phyloP scores from a whole-genome alignment of 2,113 vertebrate genomes.

The Ellobius talpinus region DNA sequence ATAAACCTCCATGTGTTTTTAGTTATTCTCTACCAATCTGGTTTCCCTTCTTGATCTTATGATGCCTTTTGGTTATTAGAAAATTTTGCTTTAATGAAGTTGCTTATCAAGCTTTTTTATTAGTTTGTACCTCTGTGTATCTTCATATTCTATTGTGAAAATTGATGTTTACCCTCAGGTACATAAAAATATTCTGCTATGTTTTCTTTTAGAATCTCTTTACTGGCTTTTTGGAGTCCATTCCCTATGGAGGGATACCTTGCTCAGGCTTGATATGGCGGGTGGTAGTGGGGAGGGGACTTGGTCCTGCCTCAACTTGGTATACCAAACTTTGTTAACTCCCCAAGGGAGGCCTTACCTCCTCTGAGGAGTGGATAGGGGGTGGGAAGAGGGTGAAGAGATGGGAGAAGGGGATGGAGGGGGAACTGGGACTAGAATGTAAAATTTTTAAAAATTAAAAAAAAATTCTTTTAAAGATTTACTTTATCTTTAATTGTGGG shows the following conservation, averaged over 20 bases:
- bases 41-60: neutral
- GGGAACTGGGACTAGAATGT: too few species aligned
- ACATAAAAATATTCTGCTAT: neutral
- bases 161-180: neutral
- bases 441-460: too few species aligned
- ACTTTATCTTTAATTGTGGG: neutral
- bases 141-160: neutral
- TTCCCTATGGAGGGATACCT: too few species aligned
- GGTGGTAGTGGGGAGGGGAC: too few species aligned
- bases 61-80: neutral
- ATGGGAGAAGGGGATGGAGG: too few species aligned
- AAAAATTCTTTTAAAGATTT: neutral
- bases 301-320: too few species aligned
- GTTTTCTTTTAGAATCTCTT: neutral
- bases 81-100: constrained; percentile 6
- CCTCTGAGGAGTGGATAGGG: too few species aligned
- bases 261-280: too few species aligned
- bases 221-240: neutral
- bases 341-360: too few species aligned
- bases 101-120: neutral
- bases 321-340: too few species aligned
- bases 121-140: neutral
- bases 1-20: neutral
- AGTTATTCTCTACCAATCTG: neutral
- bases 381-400: too few species aligned